Conservation (phyloP, 92 coral and sea anemone species). For the Actinostola sp. region DNA sequence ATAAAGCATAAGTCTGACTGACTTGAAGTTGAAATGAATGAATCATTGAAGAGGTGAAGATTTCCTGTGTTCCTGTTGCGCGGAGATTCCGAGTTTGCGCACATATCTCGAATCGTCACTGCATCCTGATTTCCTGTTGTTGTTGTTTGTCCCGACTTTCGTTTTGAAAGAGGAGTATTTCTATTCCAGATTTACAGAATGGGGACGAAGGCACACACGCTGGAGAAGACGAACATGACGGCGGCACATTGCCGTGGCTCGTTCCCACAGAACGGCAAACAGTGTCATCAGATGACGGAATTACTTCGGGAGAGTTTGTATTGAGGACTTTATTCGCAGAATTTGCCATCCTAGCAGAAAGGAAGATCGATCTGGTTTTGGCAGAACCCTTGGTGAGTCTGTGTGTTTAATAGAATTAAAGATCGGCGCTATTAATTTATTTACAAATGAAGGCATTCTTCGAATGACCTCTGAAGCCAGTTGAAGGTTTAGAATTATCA, state of each 20-base stretch:
- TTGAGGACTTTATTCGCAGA: slow-evolving; percentile 91
- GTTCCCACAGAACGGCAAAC: slow-evolving; percentile 67
- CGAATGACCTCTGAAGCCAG: no score
- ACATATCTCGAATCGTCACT: no score
- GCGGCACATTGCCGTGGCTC: slow-evolving; percentile 86
- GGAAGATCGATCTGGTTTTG: slow-evolving; percentile 87
- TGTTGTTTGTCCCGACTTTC: background rate
- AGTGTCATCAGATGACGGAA: slow-evolving; percentile 54
- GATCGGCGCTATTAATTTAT: no score
- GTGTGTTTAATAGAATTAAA: no score
- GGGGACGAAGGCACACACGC: slow-evolving; percentile 50
- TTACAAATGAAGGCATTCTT: background rate
- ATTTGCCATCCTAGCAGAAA: slow-evolving; percentile 87
- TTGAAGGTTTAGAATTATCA: no score
- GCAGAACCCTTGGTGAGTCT: slow-evolving; percentile 92
- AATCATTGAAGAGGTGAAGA: slow-evolving; percentile 20
- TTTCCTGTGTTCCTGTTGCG: no score
- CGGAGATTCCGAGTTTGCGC: slow-evolving; percentile 19
- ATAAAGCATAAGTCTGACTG: slow-evolving; percentile 3
- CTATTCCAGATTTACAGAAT: slow-evolving; percentile 38
- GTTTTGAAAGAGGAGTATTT: background rate
- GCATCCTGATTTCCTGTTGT: background rate
- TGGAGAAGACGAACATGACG: slow-evolving; percentile 53
- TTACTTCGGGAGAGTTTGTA: slow-evolving; percentile 96
- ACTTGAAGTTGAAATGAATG: background rate